These are phyloP conservation scores for Cygnus buccinator DNA, from an alignment of 2,113 vertebrate species.

Conservation along the genomic window DNA sequence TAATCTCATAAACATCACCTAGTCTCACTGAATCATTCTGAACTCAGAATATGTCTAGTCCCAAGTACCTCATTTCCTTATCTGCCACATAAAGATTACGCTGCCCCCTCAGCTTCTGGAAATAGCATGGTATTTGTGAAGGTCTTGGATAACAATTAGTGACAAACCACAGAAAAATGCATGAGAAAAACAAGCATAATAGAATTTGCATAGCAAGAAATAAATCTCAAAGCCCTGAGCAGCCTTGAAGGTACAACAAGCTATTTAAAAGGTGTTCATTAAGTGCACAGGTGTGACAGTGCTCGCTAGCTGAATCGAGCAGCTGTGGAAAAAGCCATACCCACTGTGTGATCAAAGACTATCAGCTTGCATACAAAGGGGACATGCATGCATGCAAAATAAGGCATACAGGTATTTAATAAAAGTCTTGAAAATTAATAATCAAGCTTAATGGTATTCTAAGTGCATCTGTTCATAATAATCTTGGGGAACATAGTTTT, in stretches of 20 bases:
- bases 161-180: conserved; percentile 2
- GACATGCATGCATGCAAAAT: neutral
- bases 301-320: neutral
- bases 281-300: neutral
- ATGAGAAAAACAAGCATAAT: neutral
- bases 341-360: neutral
- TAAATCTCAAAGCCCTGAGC: neutral
- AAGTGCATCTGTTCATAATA: neutral
- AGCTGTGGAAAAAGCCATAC: neutral
- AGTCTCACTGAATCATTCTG: neutral
- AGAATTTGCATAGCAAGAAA: neutral
- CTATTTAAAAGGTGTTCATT: neutral
- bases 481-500: neutral
- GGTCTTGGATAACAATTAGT: neutral
- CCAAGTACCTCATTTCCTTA: conserved; percentile 17
- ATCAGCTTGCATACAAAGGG: neutral
- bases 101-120: neutral
- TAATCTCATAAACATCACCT: neutral
- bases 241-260: neutral
- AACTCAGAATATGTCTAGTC: neutral
- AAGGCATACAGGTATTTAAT: neutral
- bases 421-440: too few relatives aligned
- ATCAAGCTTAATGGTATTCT: neutral
- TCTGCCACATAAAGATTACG: neutral
- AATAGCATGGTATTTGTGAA: neutral